These are phyloP conservation scores for Acrocyrtus sp. DNA, from an alignment of 2,888 invertebrate species.

Conservation along the genomic window DNA sequence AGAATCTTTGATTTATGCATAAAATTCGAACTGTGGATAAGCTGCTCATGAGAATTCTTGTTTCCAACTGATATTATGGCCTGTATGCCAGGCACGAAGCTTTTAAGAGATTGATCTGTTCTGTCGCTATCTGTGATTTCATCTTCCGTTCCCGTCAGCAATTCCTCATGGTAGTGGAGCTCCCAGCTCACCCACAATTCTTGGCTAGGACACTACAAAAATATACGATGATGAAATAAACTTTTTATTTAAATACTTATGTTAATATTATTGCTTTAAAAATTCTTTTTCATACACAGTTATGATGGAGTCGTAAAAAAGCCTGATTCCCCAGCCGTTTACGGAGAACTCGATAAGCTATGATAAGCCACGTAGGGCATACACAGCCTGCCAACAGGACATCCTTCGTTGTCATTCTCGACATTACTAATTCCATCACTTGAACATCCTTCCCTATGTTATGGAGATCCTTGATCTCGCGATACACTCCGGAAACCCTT, in stretches of 20 bases:
- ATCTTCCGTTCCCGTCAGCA: conserved; percentile 1
- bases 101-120: neutral
- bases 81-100: conserved; percentile 3
- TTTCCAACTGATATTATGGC: conserved; percentile 24
- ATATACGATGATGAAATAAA: neutral
- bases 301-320: conserved; percentile 15
- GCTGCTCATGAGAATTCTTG: no score
- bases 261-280: neutral
- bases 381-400: neutral
- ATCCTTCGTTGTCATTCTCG: neutral
- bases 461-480: conserved; percentile 7
- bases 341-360: conserved; percentile 8
- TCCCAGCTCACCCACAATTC: conserved; percentile 23
- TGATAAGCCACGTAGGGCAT: conserved; percentile 15
- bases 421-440: conserved; percentile 27
- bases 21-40: no score
- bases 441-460: conserved; percentile 12
- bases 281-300: conserved; percentile 5
- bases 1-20: no score
- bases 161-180: conserved; percentile 32
- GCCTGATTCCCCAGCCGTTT: neutral
- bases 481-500: conserved; percentile 11
- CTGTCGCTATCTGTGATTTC: neutral
- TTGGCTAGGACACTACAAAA: neutral
- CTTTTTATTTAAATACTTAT: neutral